Evolutionary conservation across 2,113 vertebrate genomes (phyloP), one percentile per base, ranked within the genome.

Genomic region (Rattus norvegicus): DNA sequence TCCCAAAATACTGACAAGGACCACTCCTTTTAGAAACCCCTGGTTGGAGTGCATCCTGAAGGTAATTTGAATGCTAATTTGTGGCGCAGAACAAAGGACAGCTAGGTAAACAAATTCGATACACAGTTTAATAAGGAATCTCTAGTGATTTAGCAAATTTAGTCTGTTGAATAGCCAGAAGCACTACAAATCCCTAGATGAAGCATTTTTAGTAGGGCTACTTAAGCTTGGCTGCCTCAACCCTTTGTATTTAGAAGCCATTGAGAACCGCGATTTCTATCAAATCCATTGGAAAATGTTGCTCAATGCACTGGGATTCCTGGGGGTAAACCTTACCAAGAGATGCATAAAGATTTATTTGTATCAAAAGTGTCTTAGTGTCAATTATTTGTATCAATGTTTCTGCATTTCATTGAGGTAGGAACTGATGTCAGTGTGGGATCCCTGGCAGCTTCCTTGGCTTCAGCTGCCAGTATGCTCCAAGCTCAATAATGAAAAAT

Each of bases 41-140:
- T 54, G n/a, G 10, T 30, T 47, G 22, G 59, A 85, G 20, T n/a
- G 49, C 33, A 75, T 90, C 52, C 54, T 91, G 43, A 72, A 93
- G 70, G 77, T 84, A 36, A 28, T 77, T 88, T 76, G 19, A 47
- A 89, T 75, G 70, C 65, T 93, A 80, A 89, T 67, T 89, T 93
- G 28, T 67, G n/a, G 43, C 70, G 61, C 28, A 61, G 84, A 92
- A 88, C 28, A 65, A 67, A 90, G 88, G 36, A 24, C 70, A 22
- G 14, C 13, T 3, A 47, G 11, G 26, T 12, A 56, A 76, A 49
- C 43, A 56, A 87, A 63, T 69, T 76, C 77, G n/a, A 39, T 10
- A 13, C 20, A 67, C 33, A 75, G 6, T 7, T 72, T 84, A 88
- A 59, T 19, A 39, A n/a, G 79, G 59, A 73, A 28, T 24, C 17